Evolutionary conservation across 2,797 vertebrate genomes (phyloP), one percentile per base, ranked within the genome.

Genomic region (Picus viridis): DNA sequence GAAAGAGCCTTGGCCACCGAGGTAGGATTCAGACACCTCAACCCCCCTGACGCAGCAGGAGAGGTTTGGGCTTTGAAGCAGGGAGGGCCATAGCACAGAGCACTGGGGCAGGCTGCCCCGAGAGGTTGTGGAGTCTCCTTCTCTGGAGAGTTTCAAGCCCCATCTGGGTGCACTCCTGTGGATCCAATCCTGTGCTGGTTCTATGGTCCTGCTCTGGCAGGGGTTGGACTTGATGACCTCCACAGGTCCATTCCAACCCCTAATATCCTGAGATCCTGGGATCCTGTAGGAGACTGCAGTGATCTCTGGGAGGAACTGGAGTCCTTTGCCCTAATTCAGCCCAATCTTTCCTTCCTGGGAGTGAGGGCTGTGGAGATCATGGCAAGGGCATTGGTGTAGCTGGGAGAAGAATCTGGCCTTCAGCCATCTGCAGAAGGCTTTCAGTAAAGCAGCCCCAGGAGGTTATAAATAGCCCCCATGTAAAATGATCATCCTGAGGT

Each of bases 381-480:
- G 0, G 64, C 88, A 92, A 93, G 92, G 92, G 75, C 18, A 0
- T 29, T 2, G 54, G 64, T 16, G 76, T 17, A 79, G 59, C 67
- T 19, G 73, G 84, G 77, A 87, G 87, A 43, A 64, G 90, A 29
- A 30, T 51, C 71, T 92, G 89, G 71, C 87, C 87, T 85, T 71
- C 30, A 7, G 90, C 94, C 84, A 59, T 80, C 39, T 22, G 13
- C 89, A 79, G 83, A 51, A 49, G 87, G 23, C 77, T 95, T 92
- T 89, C 87, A 92, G 93, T 39, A 70, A 74, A 92, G 95, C 93
- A 76, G 82, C 63, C 90, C 92, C 63, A 12, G 70, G 84, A 78
- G 82, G 89, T 93, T 96, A 96, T 96, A 96, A 96, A 96, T 93
- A 96, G 61, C 61, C 84, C 92, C 94, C 29, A 5, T 23, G 83